Evolutionary conservation across 37 sponge, comb jelly and placozoan species (phyloP).

Genomic region (Ianthella basta): DNA sequence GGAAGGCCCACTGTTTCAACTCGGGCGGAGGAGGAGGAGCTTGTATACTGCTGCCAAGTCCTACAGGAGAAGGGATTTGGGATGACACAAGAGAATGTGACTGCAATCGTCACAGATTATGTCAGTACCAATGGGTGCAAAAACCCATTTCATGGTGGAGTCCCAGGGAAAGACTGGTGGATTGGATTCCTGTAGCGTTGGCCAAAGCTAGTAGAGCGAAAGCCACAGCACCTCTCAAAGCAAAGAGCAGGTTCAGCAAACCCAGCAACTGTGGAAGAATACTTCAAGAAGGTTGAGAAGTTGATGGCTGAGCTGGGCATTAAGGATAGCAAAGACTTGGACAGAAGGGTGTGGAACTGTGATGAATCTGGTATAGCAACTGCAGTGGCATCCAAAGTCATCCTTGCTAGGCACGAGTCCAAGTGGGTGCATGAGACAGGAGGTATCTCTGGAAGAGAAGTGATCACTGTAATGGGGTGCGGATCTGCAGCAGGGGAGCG

Average conservation of each 20-base stretch:
- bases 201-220: not conserved
- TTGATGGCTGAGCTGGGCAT: not conserved
- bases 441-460: conserved; percentile 30
- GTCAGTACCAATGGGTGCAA: not conserved
- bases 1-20: conserved; percentile 15
- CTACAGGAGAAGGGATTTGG: conserved; percentile 20
- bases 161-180: not conserved
- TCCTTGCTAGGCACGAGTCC: not conserved
- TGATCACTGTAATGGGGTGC: conserved; percentile 21
- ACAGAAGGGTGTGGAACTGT: conserved; percentile 27
- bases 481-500: conserved; percentile 27
- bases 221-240: not conserved
- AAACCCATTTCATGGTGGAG: conserved; percentile 15
- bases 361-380: conserved; percentile 25
- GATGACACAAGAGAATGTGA: not conserved
- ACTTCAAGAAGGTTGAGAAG: not conserved
- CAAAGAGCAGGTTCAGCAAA: not conserved
- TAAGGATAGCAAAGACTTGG: not conserved
- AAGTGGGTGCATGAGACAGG: conserved; percentile 27
- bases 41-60: conserved; percentile 29
- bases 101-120: not conserved
- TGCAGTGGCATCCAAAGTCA: not conserved
- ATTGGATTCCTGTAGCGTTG: conserved; percentile 47
- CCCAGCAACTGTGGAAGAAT: not conserved
- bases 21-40: conserved; percentile 15